phyloP scores from a whole-genome alignment of 2,797 vertebrate species.

The Glyptemys insculpta region DNA sequence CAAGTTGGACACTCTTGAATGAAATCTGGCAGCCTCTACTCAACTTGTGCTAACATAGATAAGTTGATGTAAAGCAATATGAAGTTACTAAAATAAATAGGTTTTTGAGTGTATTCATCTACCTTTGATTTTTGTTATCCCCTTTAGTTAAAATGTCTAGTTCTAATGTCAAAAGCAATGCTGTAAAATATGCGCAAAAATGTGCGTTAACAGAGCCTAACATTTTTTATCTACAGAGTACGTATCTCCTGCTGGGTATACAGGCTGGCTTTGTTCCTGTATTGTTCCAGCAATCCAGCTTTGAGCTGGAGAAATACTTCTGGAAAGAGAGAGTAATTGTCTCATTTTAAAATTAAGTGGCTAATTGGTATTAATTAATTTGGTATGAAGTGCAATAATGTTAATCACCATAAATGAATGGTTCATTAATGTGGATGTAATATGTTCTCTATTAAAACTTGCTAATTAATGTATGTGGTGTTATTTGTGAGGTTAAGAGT shows the following conservation, averaged over 20 bases:
- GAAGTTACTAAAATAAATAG: neutral
- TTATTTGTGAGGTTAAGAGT: constrained; percentile 26
- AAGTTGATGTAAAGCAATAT: neutral
- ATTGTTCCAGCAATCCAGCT: neutral
- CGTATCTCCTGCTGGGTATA: neutral
- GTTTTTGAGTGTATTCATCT: neutral
- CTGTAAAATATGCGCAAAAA: constrained; percentile 15
- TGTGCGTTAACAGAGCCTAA: neutral
- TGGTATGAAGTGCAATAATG: constrained; percentile 5
- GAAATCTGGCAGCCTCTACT: neutral
- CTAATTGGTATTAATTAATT: constrained; percentile 66
- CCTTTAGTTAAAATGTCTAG: neutral
- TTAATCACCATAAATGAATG: constrained; percentile 16
- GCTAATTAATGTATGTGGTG: neutral
- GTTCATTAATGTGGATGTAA: neutral
- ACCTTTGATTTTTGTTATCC: neutral
- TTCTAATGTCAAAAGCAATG: neutral
- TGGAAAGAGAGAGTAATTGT: constrained; percentile 38
- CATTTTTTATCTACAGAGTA: neutral
- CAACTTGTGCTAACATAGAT: fast-evolving
- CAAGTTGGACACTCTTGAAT: neutral
- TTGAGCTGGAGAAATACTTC: constrained; percentile 44
- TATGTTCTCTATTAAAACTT: neutral
- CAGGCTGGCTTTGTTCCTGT: constrained; percentile 19
- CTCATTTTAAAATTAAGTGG: constrained; percentile 56